phyloP scores from a whole-genome alignment of 2,888 invertebrate genomes.

The Prenolepis imparis region DNA sequence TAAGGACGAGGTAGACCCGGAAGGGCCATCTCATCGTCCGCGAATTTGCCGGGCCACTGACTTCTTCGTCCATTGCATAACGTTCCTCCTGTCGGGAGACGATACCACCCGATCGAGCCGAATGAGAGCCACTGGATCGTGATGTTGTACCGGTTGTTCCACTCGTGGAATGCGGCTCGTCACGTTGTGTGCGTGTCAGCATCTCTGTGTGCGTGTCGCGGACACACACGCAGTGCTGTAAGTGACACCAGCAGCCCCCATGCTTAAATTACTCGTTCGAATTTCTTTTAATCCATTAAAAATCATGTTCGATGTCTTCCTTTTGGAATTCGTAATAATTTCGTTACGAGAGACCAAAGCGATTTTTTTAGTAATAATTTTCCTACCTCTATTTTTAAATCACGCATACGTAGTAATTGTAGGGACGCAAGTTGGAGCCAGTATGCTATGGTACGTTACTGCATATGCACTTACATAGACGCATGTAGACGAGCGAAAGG shows the following conservation, averaged over 20 bases:
- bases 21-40: conserved; percentile 72
- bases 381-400: background rate
- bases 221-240: conserved; percentile 22
- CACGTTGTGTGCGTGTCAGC: conserved; percentile 76
- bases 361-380: background rate
- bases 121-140: conserved; percentile 84
- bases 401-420: background rate
- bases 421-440: background rate
- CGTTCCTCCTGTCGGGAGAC: conserved; percentile 53
- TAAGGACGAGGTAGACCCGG: conserved; percentile 66
- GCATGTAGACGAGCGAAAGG: conserved; percentile 18
- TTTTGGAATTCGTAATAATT: background rate
- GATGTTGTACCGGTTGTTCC: conserved; percentile 86
- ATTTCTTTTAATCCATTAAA: background rate
- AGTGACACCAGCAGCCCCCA: background rate
- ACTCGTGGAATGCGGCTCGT: conserved; percentile 86
- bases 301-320: background rate
- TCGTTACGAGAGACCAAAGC: background rate
- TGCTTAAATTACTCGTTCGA: background rate
- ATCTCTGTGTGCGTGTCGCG: conserved; percentile 54
- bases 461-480: conserved; percentile 28
- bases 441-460: background rate
- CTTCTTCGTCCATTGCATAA: conserved; percentile 77
- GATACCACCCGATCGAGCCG: conserved; percentile 13
- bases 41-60: conserved; percentile 76